Conservation (phyloP, 2,888 invertebrate genomes). For the Tridacna gigas region DNA sequence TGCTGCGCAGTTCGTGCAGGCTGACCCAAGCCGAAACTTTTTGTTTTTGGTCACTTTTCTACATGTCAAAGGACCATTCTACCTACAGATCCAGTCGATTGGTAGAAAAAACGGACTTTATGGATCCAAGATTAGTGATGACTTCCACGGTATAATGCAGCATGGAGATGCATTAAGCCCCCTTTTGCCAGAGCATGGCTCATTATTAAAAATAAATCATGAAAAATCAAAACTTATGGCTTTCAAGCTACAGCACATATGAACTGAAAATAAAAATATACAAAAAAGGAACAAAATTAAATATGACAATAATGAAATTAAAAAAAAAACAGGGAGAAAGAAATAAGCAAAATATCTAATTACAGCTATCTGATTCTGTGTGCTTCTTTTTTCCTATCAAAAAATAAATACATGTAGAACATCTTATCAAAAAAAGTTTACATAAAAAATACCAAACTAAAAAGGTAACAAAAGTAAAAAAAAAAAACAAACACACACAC, state of each 20-base stretch:
- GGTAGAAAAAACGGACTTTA: no score
- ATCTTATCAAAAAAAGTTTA: conserved; percentile 55
- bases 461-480: conserved; percentile 54
- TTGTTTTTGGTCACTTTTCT: no score
- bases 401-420: conserved; percentile 65
- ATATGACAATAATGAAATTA: conserved; percentile 9
- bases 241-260: conserved; percentile 25
- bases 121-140: no score
- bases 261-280: conserved; percentile 7
- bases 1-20: no score
- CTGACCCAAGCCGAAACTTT: no score
- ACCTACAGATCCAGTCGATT: no score
- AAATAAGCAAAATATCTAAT: not conserved
- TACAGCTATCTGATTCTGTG: conserved; percentile 16
- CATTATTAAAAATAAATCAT: no score
- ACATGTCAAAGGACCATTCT: no score
- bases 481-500: conserved; percentile 23
- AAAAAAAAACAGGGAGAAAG: not conserved
- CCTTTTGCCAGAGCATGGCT: no score
- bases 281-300: conserved; percentile 2
- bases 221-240: not conserved
- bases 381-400: conserved; percentile 39
- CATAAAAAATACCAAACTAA: conserved; percentile 58
- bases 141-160: no score
- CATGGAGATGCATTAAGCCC: no score